Evolutionary conservation across 2,113 vertebrate genomes (phyloP), one percentile per base, ranked within the genome.

Genomic region (Ploceus nigricollis): DNA sequence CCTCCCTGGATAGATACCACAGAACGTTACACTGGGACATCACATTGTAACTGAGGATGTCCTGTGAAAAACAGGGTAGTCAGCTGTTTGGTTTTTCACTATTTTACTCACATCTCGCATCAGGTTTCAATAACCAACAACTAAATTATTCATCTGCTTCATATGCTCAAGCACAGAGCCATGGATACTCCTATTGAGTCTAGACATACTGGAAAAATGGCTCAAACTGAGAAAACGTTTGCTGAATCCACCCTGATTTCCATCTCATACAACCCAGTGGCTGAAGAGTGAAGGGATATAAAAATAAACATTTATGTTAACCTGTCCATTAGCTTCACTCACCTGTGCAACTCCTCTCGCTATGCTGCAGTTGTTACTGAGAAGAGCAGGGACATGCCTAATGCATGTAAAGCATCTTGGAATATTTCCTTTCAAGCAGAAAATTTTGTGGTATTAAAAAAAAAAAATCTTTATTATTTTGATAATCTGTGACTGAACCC

Each of bases 141-240:
- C 40, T 87, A 94, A 87, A 93, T 89, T 68, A 90, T 83, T 94
- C 39, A 92, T 78, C 48, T 33, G 28, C 54, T 92, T 75, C 76
- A 61, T 35, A 69, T 40, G 51, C 47, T 88, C 82, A 48, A 50
- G 30, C 30, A 54, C 68, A 79, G 68, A 81, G 25, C 11, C 1
- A 1, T 47, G 44, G 85, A 87, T 77, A 78, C 47, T 93, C n/a
- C 9, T 65, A 11, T 5, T 68, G 50, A 81, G 47, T 37, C 42
- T 51, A 92, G 60, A 83, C 44, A 44, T 15, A 19, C 35, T 75
- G 48, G 64, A 82, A 92, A 93, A 90, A 71, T 68, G 68, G n/a
- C n/a, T 2, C 23, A 86, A 89, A 91, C 13, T 15, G 25, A 86
- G 75, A 51, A 87, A 94, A 81, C 8, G 24, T 60, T 83, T 90